phyloP scores from a whole-genome alignment of 1,140 invertebrate genomes.

The Polypedilum vanderplanki region DNA sequence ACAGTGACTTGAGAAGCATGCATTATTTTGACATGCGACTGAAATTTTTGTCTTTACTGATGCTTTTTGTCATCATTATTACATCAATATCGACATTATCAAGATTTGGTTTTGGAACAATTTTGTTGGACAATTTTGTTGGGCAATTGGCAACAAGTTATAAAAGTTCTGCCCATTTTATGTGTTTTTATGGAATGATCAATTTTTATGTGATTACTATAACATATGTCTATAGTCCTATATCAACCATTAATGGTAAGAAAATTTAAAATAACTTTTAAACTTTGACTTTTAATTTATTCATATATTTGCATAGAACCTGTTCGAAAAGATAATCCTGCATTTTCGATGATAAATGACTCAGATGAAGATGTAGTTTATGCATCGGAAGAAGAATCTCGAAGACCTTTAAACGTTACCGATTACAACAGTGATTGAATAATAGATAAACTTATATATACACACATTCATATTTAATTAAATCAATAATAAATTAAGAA shows the following conservation, averaged over 20 bases:
- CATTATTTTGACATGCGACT: constrained; percentile 91
- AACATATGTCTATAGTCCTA: constrained; percentile 91
- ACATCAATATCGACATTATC: constrained; percentile 69
- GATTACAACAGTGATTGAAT: constrained; percentile 62
- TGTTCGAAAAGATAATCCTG: constrained; percentile 93
- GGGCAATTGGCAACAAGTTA: constrained; percentile 78
- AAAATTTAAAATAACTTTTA: background rate
- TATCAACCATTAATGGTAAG: constrained; percentile 34
- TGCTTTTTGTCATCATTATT: constrained; percentile 74
- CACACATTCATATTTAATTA: no score
- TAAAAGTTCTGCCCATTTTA: constrained; percentile 85
- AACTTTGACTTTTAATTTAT: constrained; percentile 28
- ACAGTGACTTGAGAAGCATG: constrained; percentile 91
- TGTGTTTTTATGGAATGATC: constrained; percentile 89
- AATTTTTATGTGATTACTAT: constrained; percentile 93
- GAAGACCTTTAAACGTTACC: constrained; percentile 61
- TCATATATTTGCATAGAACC: constrained; percentile 57
- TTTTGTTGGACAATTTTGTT: constrained; percentile 91
- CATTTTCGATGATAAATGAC: constrained; percentile 97
- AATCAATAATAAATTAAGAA: no score
- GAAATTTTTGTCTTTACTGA: constrained; percentile 82
- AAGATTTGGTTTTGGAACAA: constrained; percentile 78
- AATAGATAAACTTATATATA: no score
- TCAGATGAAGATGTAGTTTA: constrained; percentile 96
- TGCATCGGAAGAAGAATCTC: constrained; percentile 82